phyloP scores from a whole-genome alignment of 2,888 invertebrate genomes.

The Aspidiotus destructor region DNA sequence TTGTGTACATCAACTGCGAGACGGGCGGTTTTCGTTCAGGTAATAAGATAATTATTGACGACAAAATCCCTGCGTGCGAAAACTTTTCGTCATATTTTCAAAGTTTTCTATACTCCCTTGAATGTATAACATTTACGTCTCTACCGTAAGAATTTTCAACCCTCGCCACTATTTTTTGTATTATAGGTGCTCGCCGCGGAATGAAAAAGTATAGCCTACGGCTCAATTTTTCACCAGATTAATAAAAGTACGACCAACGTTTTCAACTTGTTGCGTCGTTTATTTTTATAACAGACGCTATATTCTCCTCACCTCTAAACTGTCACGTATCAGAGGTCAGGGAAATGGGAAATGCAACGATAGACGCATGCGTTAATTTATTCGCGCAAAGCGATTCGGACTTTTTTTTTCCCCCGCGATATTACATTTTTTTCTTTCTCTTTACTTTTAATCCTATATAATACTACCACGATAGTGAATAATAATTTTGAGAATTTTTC shows the following conservation, averaged over 20 bases:
- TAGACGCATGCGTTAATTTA: not conserved
- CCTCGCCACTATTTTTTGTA: no score
- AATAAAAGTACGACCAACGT: not conserved
- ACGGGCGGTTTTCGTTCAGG: no score
- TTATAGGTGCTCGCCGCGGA: no score
- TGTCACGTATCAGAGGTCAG: conserved; percentile 2
- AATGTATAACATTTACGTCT: no score
- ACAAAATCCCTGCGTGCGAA: no score
- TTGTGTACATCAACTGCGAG: no score
- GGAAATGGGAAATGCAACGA: conserved; percentile 2
- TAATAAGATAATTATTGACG: no score
- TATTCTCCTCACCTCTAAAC: not conserved
- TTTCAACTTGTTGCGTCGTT: conserved; percentile 1
- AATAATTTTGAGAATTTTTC: no score
- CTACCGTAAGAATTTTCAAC: no score
- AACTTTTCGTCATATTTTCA: no score
- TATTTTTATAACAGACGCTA: not conserved
- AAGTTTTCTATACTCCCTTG: no score
- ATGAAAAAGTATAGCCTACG: not conserved
- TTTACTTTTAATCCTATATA: not conserved
- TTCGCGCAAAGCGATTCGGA: not conserved
- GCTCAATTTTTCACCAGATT: not conserved
- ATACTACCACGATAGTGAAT: no score
- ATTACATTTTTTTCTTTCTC: not conserved
- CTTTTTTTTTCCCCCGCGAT: not conserved